Percentiles rank a stretch among this genome's conserved stretches.
phyloP scores from a whole-genome alignment of 2,797 vertebrate genomes.

The Rhodeus uyekii region DNA sequence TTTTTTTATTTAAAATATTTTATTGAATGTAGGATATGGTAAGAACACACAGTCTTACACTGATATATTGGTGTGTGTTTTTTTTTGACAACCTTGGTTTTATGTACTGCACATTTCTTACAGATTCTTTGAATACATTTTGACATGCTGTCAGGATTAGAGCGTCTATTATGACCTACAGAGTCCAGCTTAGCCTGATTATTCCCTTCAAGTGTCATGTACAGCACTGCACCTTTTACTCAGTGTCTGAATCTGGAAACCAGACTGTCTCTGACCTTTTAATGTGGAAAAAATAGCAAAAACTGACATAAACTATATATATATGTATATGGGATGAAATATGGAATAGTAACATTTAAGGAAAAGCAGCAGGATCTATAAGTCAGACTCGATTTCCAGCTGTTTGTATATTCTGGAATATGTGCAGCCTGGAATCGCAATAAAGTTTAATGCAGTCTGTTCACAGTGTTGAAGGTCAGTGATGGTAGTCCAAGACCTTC shows the following conservation, averaged over 20 bases:
- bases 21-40: neutral
- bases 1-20: neutral
- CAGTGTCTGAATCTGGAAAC: conserved; percentile 24
- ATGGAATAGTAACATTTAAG: neutral
- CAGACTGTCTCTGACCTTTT: conserved; percentile 32
- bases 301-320: neutral
- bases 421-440: neutral
- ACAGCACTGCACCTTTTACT: neutral
- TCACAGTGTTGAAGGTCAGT: conserved; percentile 11
- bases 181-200: neutral
- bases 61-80: neutral
- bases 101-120: neutral
- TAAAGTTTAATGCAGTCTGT: conserved; percentile 17
- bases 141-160: neutral
- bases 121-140: neutral
- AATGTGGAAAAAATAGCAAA: conserved; percentile 3
- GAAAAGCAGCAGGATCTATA: neutral
- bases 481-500: conserved; percentile 8
- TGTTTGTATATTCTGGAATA: neutral
- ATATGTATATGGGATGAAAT: neutral
- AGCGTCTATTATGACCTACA: conserved; percentile 11
- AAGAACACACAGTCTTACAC: neutral
- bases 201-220: neutral
- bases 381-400: conserved; percentile 10
- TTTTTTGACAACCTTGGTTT: neutral